Evolutionary conservation across 1,140 invertebrate species (phyloP).

Genomic region (Hormaphis cornu): DNA sequence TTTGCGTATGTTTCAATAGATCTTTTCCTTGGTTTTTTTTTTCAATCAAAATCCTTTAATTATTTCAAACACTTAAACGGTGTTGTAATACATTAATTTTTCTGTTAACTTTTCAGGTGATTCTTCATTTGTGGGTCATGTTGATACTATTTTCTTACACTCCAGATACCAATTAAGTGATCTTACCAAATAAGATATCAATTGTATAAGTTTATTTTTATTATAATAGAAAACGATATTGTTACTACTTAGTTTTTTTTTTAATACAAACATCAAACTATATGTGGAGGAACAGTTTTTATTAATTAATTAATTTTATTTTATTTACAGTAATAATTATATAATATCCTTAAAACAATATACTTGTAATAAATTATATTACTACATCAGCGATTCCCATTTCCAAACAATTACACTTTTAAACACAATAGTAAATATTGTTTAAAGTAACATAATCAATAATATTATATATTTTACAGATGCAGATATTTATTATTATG

Average conservation of each 20-base stretch:
- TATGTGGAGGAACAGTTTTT: constrained; percentile 14
- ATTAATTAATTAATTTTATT: constrained; percentile 1
- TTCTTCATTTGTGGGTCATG: constrained; percentile 63
- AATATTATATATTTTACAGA: not conserved
- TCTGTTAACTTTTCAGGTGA: constrained; percentile 45
- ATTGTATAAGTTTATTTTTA: not conserved
- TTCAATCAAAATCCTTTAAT: too few relatives aligned
- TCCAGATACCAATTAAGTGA: constrained; percentile 51
- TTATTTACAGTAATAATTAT: not conserved
- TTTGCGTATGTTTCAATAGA: too few relatives aligned
- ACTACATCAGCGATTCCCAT: not conserved
- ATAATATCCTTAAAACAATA: not conserved
- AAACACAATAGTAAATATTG: not conserved
- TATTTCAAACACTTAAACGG: too few relatives aligned
- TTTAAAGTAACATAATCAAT: not conserved
- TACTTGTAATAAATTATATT: not conserved
- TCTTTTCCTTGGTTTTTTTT: too few relatives aligned
- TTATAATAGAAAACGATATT: not conserved
- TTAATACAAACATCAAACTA: constrained; percentile 1
- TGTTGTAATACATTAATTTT: constrained; percentile 26
- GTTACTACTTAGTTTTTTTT: not conserved
- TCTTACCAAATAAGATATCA: not conserved
- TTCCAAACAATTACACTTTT: not conserved
- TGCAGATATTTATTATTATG: not conserved
- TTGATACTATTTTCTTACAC: constrained; percentile 59